Conservation (phyloP, 2,113 vertebrate species). For the Sceloporus tristichus region DNA sequence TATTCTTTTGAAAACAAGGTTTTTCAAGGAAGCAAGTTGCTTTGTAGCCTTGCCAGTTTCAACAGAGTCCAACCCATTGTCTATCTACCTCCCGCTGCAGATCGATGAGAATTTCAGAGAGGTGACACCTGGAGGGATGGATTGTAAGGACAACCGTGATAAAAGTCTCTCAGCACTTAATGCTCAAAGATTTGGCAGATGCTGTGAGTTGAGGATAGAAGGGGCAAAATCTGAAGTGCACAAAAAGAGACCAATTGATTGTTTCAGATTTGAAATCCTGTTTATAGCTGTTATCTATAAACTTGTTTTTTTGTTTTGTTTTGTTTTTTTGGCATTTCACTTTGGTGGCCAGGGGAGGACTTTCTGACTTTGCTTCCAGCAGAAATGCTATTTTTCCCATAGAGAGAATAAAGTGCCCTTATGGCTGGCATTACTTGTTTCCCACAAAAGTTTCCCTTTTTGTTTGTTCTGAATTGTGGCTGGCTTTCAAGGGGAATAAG, state of each 20-base stretch:
- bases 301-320: background rate
- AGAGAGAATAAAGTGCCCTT: background rate
- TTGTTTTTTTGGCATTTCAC: background rate
- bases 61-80: too few species aligned
- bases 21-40: too few species aligned
- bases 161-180: background rate
- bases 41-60: too few species aligned
- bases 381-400: background rate
- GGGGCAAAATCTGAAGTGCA: background rate
- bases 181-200: background rate
- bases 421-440: background rate
- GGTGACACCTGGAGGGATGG: background rate
- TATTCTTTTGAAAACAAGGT: too few species aligned
- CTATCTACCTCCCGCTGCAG: background rate
- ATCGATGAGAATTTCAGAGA: background rate
- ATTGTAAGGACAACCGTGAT: background rate
- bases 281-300: background rate
- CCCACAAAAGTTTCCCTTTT: background rate
- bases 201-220: background rate
- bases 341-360: background rate
- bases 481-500: background rate
- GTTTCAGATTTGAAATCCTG: background rate
- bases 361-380: background rate
- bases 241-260: background rate
- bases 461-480: background rate